phyloP scores from a whole-genome alignment of 2,113 vertebrate species.

The Brevimyrus niger region DNA sequence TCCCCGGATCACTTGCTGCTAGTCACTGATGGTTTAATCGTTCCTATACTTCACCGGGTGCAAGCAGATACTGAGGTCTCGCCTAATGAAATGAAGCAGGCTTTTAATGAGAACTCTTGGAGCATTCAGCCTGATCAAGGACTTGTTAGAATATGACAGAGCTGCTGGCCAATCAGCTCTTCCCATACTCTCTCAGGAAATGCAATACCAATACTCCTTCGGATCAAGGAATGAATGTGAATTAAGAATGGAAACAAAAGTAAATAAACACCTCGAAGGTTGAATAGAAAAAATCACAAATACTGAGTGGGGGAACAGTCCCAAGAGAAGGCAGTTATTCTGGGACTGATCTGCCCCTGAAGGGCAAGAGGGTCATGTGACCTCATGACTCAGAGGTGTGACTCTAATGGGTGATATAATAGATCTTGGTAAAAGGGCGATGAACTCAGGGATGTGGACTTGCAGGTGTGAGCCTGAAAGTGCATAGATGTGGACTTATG shows the following conservation, averaged over 20 bases:
- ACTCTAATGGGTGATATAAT: background rate
- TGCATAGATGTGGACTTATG: background rate
- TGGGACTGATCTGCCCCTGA: background rate
- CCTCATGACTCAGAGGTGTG: background rate
- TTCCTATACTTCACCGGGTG: slow-evolving; percentile 24
- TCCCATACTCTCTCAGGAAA: background rate
- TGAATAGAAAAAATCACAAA: background rate
- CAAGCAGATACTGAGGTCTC: slow-evolving; percentile 41
- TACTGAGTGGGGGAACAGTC: background rate
- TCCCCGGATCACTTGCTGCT: slow-evolving; percentile 12
- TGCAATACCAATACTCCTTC: background rate
- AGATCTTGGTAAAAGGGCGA: background rate
- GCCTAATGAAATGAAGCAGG: slow-evolving; percentile 51
- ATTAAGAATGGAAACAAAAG: background rate
- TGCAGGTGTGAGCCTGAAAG: background rate
- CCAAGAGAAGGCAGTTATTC: background rate
- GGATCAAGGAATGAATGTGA: background rate
- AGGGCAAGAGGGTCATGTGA: background rate
- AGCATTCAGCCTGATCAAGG: slow-evolving; percentile 48
- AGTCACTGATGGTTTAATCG: slow-evolving; percentile 16
- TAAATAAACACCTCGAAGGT: background rate
- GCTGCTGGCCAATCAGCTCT: background rate
- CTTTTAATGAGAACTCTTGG: slow-evolving; percentile 49
- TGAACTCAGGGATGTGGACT: background rate
- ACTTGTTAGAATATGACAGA: slow-evolving; percentile 38